Evolutionary conservation across 2,113 vertebrate species (phyloP).

Genomic region (Notarius quadriscutis): DNA sequence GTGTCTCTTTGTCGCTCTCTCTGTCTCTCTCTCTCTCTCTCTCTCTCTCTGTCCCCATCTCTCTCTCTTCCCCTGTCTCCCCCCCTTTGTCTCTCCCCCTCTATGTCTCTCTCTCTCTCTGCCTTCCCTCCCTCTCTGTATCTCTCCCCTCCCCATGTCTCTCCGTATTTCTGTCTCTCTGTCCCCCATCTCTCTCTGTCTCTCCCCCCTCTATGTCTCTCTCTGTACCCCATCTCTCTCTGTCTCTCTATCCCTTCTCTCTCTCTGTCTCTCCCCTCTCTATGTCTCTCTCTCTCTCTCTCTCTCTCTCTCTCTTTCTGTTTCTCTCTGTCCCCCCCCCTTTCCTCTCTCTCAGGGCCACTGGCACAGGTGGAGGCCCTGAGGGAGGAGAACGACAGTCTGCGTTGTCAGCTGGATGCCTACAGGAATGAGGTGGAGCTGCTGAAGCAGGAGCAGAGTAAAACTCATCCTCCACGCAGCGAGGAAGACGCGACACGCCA

Average conservation of each 20-base stretch:
- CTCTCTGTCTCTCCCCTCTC: no score
- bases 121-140: no score
- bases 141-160: no score
- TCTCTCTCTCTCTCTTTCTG: neutral
- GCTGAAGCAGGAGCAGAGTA: slow-evolving; percentile 91
- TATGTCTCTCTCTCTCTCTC: no score
- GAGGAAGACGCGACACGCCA: slow-evolving; percentile 87
- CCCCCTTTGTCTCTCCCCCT: no score
- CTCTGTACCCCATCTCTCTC: neutral
- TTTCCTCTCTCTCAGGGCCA: slow-evolving; percentile 61
- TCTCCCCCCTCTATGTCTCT: neutral
- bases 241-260: neutral
- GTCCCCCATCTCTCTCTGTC: neutral
- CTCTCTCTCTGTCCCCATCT: no score
- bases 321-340: neutral
- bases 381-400: slow-evolving; percentile 93
- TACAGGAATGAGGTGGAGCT: slow-evolving; percentile 95
- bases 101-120: no score
- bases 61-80: no score
- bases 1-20: no score
- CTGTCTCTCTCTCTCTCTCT: no score
- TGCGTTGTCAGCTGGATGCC: slow-evolving; percentile 93
- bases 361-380: slow-evolving; percentile 85
- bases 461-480: slow-evolving; percentile 72
- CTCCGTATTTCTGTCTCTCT: no score